phyloP scores from a whole-genome alignment of 2,888 invertebrate genomes.

The Ochropleura leucogaster region DNA sequence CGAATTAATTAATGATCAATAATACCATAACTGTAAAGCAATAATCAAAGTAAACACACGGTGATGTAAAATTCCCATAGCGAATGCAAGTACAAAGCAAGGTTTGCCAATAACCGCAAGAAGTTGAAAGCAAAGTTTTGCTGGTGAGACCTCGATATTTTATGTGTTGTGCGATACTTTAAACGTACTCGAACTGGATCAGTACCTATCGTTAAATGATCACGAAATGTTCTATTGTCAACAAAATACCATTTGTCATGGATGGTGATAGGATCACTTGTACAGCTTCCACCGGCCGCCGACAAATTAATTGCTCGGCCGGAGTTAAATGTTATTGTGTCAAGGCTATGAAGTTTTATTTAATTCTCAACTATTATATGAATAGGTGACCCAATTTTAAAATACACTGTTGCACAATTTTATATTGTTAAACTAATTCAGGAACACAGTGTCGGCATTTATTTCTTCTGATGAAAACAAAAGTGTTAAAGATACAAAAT shows the following conservation, averaged over 20 bases:
- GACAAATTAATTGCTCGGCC: constrained; percentile 83
- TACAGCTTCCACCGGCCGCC: constrained; percentile 75
- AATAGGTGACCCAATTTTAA: constrained; percentile 35
- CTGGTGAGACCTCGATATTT: constrained; percentile 40
- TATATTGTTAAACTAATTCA: constrained; percentile 51
- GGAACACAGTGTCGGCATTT: not conserved
- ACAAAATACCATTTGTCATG: constrained; percentile 75
- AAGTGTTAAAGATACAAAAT: constrained; percentile 9
- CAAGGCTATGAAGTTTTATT: constrained; percentile 82
- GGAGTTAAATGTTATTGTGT: constrained; percentile 88
- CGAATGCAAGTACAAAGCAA: constrained; percentile 25
- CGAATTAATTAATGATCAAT: constrained; percentile 75
- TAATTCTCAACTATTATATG: constrained; percentile 74
- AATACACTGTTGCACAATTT: constrained; percentile 25
- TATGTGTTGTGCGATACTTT: constrained; percentile 32
- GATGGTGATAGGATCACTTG: constrained; percentile 78
- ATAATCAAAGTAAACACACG: constrained; percentile 53
- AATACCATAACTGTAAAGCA: constrained; percentile 69
- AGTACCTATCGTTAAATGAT: constrained; percentile 50
- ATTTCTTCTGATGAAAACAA: constrained; percentile 5
- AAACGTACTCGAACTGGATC: constrained; percentile 29
- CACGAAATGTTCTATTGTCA: constrained; percentile 59
- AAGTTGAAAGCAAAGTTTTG: constrained; percentile 45
- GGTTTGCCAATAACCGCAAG: constrained; percentile 42
- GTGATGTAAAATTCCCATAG: constrained; percentile 49